A percentile compares a stretch with the other conserved stretches of the same genome.
phyloP scores from a whole-genome alignment of 1,140 invertebrate species.

The Anthonomus grandis region DNA sequence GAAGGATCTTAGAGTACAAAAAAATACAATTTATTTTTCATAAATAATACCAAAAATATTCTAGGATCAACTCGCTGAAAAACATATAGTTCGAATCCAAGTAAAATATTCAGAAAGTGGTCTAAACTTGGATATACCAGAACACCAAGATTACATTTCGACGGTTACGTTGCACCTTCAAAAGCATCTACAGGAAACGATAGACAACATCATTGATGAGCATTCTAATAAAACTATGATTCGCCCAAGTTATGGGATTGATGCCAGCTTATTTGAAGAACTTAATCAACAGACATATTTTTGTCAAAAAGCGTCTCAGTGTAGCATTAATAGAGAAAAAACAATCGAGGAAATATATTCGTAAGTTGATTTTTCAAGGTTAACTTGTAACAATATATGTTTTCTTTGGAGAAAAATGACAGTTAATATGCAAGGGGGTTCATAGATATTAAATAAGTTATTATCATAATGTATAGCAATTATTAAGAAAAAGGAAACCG shows the following conservation, averaged over 20 bases:
- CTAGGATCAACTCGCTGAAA: constrained; percentile 58
- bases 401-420: too few species aligned
- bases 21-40: neutral
- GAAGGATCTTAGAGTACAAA: constrained; percentile 63
- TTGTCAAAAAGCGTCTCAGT: constrained; percentile 62
- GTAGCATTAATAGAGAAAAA: constrained; percentile 60
- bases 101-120: constrained; percentile 58
- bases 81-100: constrained; percentile 60
- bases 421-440: too few species aligned
- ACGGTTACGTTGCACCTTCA: constrained; percentile 56
- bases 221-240: constrained; percentile 45
- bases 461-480: too few species aligned
- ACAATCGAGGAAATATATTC: constrained; percentile 63
- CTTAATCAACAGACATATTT: constrained; percentile 63
- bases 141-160: constrained; percentile 61
- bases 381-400: too few species aligned
- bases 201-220: constrained; percentile 61
- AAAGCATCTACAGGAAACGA: constrained; percentile 52
- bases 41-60: constrained; percentile 24
- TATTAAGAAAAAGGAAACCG: too few species aligned
- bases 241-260: constrained; percentile 52
- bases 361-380: too few species aligned
- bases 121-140: constrained; percentile 51
- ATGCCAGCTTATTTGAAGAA: constrained; percentile 61
- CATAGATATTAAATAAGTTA: too few species aligned